These are phyloP conservation scores for Todiramphus saurophagus DNA, from an alignment of 2,113 vertebrate species.

Conservation along the genomic window DNA sequence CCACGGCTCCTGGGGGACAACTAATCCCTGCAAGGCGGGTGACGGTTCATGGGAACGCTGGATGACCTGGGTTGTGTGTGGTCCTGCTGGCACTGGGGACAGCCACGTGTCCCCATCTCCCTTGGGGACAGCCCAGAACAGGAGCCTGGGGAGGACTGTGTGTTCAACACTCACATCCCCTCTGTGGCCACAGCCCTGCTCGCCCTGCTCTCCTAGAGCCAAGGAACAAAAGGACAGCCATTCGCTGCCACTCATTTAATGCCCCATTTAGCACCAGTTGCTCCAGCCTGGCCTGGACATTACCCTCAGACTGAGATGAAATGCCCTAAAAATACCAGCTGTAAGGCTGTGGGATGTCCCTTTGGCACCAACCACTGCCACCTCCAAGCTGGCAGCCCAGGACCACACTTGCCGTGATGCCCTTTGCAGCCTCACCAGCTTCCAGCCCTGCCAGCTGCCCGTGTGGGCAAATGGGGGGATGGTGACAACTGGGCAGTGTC, in stretches of 20 bases:
- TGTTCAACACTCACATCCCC: too few species aligned
- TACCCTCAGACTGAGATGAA: background rate
- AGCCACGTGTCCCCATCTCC: background rate
- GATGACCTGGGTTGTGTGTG: accelerated
- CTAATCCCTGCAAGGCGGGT: background rate
- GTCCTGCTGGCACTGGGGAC: background rate
- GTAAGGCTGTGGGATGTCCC: accelerated
- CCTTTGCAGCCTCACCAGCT: background rate
- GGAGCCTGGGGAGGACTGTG: background rate
- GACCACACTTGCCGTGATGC: accelerated
- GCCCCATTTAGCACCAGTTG: background rate
- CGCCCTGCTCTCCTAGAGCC: background rate
- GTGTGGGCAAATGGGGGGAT: background rate
- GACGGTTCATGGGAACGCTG: too few species aligned
- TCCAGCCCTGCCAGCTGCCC: background rate
- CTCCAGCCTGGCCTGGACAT: background rate
- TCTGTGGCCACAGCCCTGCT: background rate
- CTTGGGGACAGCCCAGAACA: background rate
- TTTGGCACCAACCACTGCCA: background rate
- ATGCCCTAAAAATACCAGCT: too few species aligned
- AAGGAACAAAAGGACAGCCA: background rate
- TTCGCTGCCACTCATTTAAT: accelerated
- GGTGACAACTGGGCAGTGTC: background rate
- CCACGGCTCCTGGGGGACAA: accelerated
- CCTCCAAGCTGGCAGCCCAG: background rate